Evolutionary conservation across 2,113 vertebrate genomes (phyloP).

Genomic region (Trichomycterus rosablanca): DNA sequence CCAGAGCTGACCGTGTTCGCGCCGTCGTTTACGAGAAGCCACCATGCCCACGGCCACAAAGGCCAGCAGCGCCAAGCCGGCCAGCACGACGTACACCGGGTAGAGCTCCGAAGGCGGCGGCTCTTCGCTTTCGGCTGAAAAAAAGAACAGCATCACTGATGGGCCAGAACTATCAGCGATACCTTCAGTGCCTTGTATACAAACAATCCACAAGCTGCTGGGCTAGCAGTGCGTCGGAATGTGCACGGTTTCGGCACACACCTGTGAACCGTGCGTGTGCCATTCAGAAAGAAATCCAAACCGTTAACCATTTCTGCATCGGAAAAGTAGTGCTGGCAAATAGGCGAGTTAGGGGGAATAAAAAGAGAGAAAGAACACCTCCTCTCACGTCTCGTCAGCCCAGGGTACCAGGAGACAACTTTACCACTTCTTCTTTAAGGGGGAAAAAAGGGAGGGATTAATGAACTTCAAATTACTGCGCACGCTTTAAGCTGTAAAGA

Average conservation of each 20-base stretch:
- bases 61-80: slow-evolving; percentile 68
- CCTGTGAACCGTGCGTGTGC: slow-evolving; percentile 38
- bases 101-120: slow-evolving; percentile 60
- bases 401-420: slow-evolving; percentile 81
- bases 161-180: neutral
- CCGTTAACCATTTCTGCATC: slow-evolving; percentile 76
- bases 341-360: slow-evolving; percentile 56
- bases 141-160: slow-evolving; percentile 56
- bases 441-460: slow-evolving; percentile 85
- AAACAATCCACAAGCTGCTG: slow-evolving; percentile 8
- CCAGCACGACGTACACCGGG: slow-evolving; percentile 78
- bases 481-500: slow-evolving; percentile 97
- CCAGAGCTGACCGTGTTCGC: slow-evolving; percentile 96
- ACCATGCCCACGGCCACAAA: slow-evolving; percentile 82
- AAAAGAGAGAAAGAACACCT: slow-evolving; percentile 67
- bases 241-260: slow-evolving; percentile 19
- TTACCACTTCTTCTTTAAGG: slow-evolving; percentile 88
- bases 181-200: neutral
- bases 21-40: slow-evolving; percentile 84
- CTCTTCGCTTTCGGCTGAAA: slow-evolving; percentile 72
- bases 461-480: slow-evolving; percentile 92
- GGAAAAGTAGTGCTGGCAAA: slow-evolving; percentile 59
- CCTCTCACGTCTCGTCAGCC: slow-evolving; percentile 78
- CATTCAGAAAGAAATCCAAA: slow-evolving; percentile 83
- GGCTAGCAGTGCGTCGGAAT: slow-evolving; percentile 31